Base-by-base conservation (phyloP, 2,113 vertebrate genomes). In the Sylvia atricapilla region DNA sequence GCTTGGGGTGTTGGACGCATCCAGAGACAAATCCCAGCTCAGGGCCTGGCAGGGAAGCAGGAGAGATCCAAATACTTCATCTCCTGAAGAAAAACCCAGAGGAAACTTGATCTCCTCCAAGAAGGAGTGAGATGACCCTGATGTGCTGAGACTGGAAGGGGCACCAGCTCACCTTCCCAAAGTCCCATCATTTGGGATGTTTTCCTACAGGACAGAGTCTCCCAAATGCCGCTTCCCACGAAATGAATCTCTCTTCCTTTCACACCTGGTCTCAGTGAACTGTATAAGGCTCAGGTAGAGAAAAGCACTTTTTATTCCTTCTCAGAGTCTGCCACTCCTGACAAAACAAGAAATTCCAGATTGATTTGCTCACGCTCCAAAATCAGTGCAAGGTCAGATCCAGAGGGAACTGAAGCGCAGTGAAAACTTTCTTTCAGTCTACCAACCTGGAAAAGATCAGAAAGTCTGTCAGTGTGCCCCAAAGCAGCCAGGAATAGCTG, bases 1-100 rank as follows among this genome's bases (percentile, higher is more conserved):
- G 10, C 37, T 66, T 0, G 0, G 9, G 27, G 46, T 35, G 6
- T 16, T 47, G 25, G 21, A 82, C 39, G 47, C 43, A n/a, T 27
- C 52, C 69, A 85, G 47, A 90, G 30, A 52, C 6, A 85, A 92
- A 95, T 56, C 58, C 39, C 86, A 88, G 47, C 53, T 84, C 68
- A 73, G 30, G 52, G 5, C 56, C 52, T 55, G 47, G 27, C 25
- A 78, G 5, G 27, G 28, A 66, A 75, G 35, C 28, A 85, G 30
- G 6, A 30, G 56, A 75, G 11, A 59, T 25, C 30, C 72, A 35
- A 43, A 39, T 20, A 47, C 1, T 66, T 66, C 13, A 15, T 23
- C 33, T 39, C 16, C 81, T 27, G 24, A 67, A 81, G 66, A 66
- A 37, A 76, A 91, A 85, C 5, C 8, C 63, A 43, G 13, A 23